phyloP scores from a whole-genome alignment of 2,888 invertebrate genomes.

The Nomada ferruginata region DNA sequence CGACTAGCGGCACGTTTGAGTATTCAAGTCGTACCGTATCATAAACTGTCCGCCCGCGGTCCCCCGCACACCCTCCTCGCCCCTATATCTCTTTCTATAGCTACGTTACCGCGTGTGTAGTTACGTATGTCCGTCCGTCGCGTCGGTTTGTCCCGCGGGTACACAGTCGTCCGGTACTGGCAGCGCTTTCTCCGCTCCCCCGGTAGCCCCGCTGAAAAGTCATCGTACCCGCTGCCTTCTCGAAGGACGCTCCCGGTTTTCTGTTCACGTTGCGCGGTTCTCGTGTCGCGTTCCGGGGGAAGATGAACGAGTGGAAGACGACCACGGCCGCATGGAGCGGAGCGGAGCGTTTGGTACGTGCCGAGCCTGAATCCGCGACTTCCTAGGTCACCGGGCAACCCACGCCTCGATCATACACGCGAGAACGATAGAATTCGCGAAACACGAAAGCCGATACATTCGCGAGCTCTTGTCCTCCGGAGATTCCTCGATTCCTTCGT shows the following conservation, averaged over 20 bases:
- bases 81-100: conserved; percentile 49
- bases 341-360: conserved; percentile 20
- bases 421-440: conserved; percentile 43
- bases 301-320: conserved; percentile 20
- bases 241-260: conserved; percentile 57
- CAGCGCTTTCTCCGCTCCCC: conserved; percentile 47
- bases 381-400: conserved; percentile 27
- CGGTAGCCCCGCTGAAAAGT: conserved; percentile 61
- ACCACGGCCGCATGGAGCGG: neutral
- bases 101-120: conserved; percentile 62
- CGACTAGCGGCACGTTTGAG: conserved; percentile 80
- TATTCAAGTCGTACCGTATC: conserved; percentile 80
- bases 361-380: neutral
- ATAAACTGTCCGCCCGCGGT: conserved; percentile 80
- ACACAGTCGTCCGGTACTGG: conserved; percentile 46
- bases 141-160: conserved; percentile 56
- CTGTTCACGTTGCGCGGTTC: conserved; percentile 39
- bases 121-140: conserved; percentile 62
- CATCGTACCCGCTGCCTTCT: conserved; percentile 57
- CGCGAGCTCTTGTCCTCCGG: neutral
- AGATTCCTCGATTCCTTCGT: neutral
- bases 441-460: neutral
- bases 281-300: conserved; percentile 24
- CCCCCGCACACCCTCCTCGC: conserved; percentile 46
- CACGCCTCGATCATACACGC: conserved; percentile 30